Evolutionary conservation across 2,113 vertebrate species (phyloP).

Genomic region (Zosterops lateralis): DNA sequence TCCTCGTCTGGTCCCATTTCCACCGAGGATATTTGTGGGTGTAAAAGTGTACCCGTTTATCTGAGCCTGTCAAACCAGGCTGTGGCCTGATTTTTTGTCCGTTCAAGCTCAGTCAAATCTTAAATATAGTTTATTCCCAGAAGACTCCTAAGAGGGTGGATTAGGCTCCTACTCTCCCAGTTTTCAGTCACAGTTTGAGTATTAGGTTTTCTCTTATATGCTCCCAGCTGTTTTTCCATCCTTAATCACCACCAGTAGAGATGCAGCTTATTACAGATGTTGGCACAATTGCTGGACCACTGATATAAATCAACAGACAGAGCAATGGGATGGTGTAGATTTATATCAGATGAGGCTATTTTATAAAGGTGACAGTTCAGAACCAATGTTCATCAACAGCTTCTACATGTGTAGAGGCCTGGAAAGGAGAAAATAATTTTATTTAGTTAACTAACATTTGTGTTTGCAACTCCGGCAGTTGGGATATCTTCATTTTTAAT

Average conservation of each 20-base stretch:
- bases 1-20: background rate
- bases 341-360: background rate
- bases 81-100: background rate
- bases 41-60: background rate
- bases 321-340: background rate
- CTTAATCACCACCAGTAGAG: background rate
- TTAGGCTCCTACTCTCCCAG: background rate
- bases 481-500: background rate
- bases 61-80: background rate
- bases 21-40: background rate
- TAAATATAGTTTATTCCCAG: background rate
- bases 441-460: background rate
- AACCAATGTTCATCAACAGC: background rate
- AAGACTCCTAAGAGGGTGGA: background rate
- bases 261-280: background rate
- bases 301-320: background rate
- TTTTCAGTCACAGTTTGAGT: background rate
- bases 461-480: background rate
- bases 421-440: background rate
- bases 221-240: background rate
- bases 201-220: background rate
- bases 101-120: background rate
- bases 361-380: background rate
- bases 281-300: background rate
- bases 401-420: fast-evolving